Evolutionary conservation across 2,888 invertebrate genomes (phyloP), one percentile per base, ranked within the genome.

Genomic region (Drosophila demipolita): DNA sequence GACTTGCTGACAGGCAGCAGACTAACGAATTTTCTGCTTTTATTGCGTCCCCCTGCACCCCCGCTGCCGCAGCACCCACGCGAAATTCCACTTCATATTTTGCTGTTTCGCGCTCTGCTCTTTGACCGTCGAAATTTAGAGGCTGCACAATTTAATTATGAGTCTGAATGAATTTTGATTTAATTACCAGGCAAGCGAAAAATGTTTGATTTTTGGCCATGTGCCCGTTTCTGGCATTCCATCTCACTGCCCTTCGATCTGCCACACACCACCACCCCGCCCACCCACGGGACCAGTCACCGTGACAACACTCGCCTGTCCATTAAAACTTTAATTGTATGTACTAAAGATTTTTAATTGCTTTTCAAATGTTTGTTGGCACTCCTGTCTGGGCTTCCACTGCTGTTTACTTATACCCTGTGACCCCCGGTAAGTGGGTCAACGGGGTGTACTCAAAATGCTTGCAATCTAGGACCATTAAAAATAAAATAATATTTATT

Each of bases 311-410:
- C 55, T 65, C 54, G 68, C 65, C 55, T 67, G 69, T 72, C 83
- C 82, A 83, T 86, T 84, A 79, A 70, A 73, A 80, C 78, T 87
- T 84, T 87, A 87, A 85, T 85, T 85, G 80, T 73, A 66, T 70
- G 80, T 83, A 81, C 82, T 84, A 77, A 73, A 86, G 73, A 75
- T 73, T 74, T 75, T 71, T 83, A 73, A 77, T 74, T 79, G 74
- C 78, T 71, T 75, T 80, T 52, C 66, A 72, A 78, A 78, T 78
- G 71, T 17, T 66, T 71, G 74, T 60, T 77, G 74, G 61, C 63
- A 71, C 68, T 78, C 50, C 78, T 79, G 73, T 73, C 68, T 67
- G 63, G 59, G 64, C 67, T 79, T 60, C 64, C 69, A 57, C 53
- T 66, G 63, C 45, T 48, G 38, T 42, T 66, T 17, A 38, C 23